phyloP scores from a whole-genome alignment of 2,797 vertebrate genomes.

The Cossypha niveicapilla region DNA sequence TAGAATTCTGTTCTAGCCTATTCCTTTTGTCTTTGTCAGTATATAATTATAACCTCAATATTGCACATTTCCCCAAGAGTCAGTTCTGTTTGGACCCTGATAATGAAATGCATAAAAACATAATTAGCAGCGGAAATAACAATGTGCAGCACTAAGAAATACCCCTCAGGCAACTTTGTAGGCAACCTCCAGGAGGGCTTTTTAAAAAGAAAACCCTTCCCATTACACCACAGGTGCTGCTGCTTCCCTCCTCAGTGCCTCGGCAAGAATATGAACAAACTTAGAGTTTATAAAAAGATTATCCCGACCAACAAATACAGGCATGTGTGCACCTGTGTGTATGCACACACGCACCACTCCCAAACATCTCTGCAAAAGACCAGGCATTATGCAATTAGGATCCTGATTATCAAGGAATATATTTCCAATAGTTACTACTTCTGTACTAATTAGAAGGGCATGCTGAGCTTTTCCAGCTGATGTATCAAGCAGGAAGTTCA shows the following conservation, averaged over 20 bases:
- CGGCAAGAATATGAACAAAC: slow-evolving; percentile 2
- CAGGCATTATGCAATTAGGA: background rate
- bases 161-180: slow-evolving; percentile 17
- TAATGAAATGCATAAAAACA: slow-evolving; percentile 74
- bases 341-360: background rate
- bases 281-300: background rate
- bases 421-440: background rate
- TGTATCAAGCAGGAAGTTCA: slow-evolving; percentile 65
- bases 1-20: slow-evolving; percentile 46
- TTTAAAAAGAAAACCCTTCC: slow-evolving; percentile 12
- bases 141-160: slow-evolving; percentile 59
- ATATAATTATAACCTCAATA: slow-evolving; percentile 46
- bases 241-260: slow-evolving; percentile 29
- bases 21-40: slow-evolving; percentile 45
- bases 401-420: background rate
- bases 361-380: background rate
- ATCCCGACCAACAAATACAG: background rate
- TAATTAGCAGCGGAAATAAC: slow-evolving; percentile 73
- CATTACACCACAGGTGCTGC: background rate
- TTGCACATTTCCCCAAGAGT: slow-evolving; percentile 70
- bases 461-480: slow-evolving; percentile 56
- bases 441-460: slow-evolving; percentile 3
- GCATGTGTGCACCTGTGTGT: background rate
- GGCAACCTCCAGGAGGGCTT: slow-evolving; percentile 26
- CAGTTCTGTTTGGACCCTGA: slow-evolving; percentile 76